Evolutionary conservation across 2,797 vertebrate genomes (phyloP).

Genomic region (Chelon auratus): DNA sequence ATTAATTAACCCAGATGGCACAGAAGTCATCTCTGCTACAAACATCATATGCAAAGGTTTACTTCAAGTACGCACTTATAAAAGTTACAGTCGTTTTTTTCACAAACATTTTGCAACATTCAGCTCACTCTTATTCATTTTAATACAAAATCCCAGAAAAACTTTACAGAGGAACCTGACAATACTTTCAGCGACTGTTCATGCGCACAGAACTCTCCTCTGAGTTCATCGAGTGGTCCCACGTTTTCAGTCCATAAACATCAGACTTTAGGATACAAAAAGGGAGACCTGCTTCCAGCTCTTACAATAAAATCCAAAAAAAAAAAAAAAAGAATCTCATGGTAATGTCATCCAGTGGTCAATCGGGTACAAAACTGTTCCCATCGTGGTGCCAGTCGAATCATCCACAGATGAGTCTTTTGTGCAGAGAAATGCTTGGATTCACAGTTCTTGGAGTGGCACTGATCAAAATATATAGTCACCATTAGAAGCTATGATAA

Average conservation of each 20-base stretch:
- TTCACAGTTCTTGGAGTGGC: constrained; percentile 62
- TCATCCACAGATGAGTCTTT: constrained; percentile 30
- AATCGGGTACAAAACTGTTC: constrained; percentile 51
- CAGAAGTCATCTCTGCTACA: background rate
- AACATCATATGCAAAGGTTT: constrained; percentile 62
- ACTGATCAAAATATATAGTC: constrained; percentile 58
- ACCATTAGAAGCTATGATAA: constrained; percentile 82
- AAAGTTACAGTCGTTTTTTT: constrained; percentile 69
- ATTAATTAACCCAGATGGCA: background rate
- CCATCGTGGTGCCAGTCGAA: constrained; percentile 32
- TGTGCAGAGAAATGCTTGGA: constrained; percentile 46
- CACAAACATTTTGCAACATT: constrained; percentile 52
- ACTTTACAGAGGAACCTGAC: constrained; percentile 49
- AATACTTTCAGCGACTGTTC: constrained; percentile 43
- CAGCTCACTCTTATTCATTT: constrained; percentile 29
- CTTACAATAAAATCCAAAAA: constrained; percentile 29
- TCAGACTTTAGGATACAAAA: constrained; percentile 54
- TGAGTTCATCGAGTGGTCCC: constrained; percentile 61
- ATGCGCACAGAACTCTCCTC: constrained; percentile 52
- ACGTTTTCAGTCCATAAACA: constrained; percentile 57
- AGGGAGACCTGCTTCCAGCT: constrained; percentile 63
- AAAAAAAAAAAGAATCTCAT: constrained; percentile 48
- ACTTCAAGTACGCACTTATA: constrained; percentile 79
- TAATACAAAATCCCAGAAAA: constrained; percentile 64
- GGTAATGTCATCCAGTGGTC: constrained; percentile 48